These are phyloP conservation scores for Melospiza georgiana DNA, from an alignment of 2,113 vertebrate genomes.

Conservation along the genomic window DNA sequence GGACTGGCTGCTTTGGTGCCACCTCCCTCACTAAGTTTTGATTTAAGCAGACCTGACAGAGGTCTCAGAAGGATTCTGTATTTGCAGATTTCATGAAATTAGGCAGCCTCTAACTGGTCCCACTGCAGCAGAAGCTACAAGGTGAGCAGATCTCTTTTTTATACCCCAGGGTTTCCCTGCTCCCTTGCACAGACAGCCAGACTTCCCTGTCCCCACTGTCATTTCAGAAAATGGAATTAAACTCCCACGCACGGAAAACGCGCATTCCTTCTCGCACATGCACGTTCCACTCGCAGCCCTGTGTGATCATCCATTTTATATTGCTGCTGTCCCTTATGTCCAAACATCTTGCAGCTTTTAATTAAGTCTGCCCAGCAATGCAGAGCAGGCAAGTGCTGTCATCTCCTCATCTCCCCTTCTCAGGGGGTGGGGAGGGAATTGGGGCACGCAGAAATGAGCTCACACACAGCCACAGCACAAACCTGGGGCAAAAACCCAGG, in stretches of 20 bases:
- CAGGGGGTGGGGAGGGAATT: neutral
- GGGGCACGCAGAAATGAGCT: neutral
- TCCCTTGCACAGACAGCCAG: neutral
- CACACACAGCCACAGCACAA: neutral
- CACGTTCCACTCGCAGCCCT: neutral
- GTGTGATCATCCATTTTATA: neutral
- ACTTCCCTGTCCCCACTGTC: neutral
- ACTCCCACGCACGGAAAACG: slow-evolving; percentile 8
- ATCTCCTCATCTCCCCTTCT: neutral
- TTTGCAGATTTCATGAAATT: neutral
- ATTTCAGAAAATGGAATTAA: slow-evolving; percentile 38
- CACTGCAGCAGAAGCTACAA: slow-evolving; percentile 25
- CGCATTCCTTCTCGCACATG: neutral
- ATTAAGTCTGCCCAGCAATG: slow-evolving; percentile 39
- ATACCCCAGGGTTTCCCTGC: slow-evolving; percentile 4
- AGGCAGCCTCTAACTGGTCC: neutral
- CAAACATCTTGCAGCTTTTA: slow-evolving; percentile 28
- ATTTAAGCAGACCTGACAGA: neutral
- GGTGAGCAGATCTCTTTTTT: neutral
- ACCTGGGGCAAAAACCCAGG: neutral
- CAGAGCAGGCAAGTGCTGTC: neutral
- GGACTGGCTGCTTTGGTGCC: neutral
- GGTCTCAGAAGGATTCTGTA: neutral
- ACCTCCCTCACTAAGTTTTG: neutral
- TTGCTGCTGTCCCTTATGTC: neutral